Base-by-base conservation (phyloP, 2,113 vertebrate species). In the Marcusenius ussheri region DNA sequence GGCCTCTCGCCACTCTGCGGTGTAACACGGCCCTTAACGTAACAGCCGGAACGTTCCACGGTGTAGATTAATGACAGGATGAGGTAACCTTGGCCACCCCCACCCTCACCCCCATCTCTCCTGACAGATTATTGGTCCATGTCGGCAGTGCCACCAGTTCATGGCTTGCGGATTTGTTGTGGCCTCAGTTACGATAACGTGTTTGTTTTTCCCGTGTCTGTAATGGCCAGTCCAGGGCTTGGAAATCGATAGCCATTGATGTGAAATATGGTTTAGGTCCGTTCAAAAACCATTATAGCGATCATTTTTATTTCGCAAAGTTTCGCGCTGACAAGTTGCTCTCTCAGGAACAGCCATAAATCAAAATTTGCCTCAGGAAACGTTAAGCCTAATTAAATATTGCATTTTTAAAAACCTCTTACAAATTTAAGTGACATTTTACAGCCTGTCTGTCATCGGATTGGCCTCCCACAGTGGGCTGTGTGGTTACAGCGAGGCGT, bases 371-470 rank as follows among this genome's bases (percentile, higher is more conserved):
- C 74, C 74, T 80, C 74, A 80, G 74, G 74, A 80, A 80, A 80
- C 74, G 74, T 80, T 80, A 80, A 80, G 74, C 74, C 74, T 80
- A 80, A 80, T 80, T 80, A 80, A 80, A 80, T 80, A 80, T 80
- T 80, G 74, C 74, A 80, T 80, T 80, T 80, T 80, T 80, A 80
- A 80, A 77, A 80, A 80, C 31, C 74, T 19, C 74, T 80, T 80
- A 80, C 74, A 80, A 80, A 80, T 80, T 80, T 80, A 80, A 80
- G 74, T 80, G 74, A 80, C 74, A 80, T 80, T 80, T 80, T 80
- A 80, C 35, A 80, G 74, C 74, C 74, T 80, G 74, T 80, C 74
- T 80, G 74, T 80, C 74, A 42, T 80, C 15, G 74, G 62, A 39
- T n/a, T 19, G 35, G 31, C 74, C 35, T 42, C 74, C 74, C 74